Percentiles rank a stretch among this genome's conserved stretches.
Conservation (phyloP, 2,113 vertebrate species). For the Amblyornis subalaris region DNA sequence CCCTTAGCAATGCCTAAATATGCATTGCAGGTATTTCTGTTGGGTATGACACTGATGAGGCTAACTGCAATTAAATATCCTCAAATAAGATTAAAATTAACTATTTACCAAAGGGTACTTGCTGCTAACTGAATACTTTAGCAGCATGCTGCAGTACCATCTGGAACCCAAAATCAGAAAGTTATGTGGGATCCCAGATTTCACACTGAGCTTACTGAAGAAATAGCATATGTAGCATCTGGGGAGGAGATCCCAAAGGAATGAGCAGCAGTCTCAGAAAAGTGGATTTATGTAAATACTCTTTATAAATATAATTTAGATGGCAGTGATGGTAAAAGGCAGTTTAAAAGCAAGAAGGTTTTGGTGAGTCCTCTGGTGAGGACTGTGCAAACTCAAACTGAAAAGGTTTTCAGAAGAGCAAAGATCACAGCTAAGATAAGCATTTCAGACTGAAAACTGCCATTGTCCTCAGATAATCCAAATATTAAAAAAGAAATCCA, state of each 20-base stretch:
- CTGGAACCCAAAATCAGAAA: neutral
- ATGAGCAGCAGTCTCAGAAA: neutral
- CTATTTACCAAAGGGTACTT: neutral
- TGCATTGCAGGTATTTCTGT: neutral
- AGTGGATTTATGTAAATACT: neutral
- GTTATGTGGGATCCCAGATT: neutral
- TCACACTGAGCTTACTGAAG: neutral
- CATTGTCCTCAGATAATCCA: neutral
- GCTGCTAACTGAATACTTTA: neutral
- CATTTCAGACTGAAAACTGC: neutral
- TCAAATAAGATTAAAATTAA: slow-evolving; percentile 19
- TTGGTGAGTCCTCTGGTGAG: neutral
- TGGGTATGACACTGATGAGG: neutral
- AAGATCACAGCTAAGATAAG: neutral
- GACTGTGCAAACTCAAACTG: neutral
- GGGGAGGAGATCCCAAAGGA: neutral
- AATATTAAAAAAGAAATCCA: neutral
- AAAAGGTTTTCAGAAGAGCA: neutral
- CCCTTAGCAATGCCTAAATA: neutral
- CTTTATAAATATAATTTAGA: neutral
- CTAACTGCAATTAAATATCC: neutral
- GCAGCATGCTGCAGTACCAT: neutral
- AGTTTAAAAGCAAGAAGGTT: neutral
- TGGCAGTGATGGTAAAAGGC: neutral
- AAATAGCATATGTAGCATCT: neutral